phyloP scores from a whole-genome alignment of 2,888 invertebrate genomes.

The Agonum fuliginosum region DNA sequence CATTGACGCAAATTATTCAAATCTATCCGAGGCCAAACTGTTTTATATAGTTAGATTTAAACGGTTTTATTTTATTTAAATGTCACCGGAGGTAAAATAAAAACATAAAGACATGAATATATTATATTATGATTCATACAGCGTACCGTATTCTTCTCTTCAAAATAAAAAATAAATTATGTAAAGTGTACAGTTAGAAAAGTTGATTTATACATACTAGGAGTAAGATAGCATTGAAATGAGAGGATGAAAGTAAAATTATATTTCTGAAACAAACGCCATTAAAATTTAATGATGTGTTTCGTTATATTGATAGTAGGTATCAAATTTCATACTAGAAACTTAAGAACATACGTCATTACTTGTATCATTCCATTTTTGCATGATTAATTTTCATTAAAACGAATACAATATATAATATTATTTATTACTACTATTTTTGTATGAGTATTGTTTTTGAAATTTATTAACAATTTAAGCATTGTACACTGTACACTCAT shows the following conservation, averaged over 20 bases:
- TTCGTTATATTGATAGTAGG: not conserved
- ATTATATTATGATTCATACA: constrained; percentile 32
- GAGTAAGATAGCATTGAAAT: not conserved
- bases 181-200: constrained; percentile 26
- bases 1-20: constrained; percentile 34
- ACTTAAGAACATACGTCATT: not conserved
- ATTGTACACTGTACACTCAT: too few relatives aligned
- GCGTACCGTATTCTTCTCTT: constrained; percentile 15
- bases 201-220: constrained; percentile 13
- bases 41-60: constrained; percentile 9
- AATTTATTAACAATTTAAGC: too few relatives aligned
- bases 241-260: constrained; percentile 25
- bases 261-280: constrained; percentile 2
- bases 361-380: too few relatives aligned
- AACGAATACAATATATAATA: too few relatives aligned
- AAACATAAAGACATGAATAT: not conserved
- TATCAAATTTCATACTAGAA: not conserved
- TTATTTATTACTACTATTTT: too few relatives aligned
- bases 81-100: constrained; percentile 21
- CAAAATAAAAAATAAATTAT: constrained; percentile 15
- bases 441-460: too few relatives aligned
- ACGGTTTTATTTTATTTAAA: constrained; percentile 20
- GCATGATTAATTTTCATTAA: too few relatives aligned
- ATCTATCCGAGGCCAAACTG: constrained; percentile 1
- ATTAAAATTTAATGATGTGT: constrained; percentile 1